Evolutionary conservation across 2,113 vertebrate genomes (phyloP).

Genomic region (Emydura subglobosa): DNA sequence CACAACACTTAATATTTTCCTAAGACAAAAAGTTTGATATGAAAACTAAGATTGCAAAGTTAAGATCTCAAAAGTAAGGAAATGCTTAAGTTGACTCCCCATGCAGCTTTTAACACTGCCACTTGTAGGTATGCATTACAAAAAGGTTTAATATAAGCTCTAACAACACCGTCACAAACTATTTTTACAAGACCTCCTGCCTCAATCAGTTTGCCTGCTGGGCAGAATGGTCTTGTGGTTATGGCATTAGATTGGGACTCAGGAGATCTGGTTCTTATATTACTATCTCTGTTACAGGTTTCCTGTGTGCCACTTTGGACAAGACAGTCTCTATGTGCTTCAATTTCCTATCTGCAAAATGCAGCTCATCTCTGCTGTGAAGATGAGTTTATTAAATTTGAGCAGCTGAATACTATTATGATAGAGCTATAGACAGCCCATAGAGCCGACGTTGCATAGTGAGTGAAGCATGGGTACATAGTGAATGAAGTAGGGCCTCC

Average conservation of each 20-base stretch:
- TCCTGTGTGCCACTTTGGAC: neutral
- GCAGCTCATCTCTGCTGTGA: no score
- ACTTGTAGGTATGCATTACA: neutral
- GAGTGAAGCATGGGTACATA: neutral
- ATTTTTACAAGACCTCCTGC: neutral
- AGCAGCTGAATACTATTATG: neutral
- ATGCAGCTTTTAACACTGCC: neutral
- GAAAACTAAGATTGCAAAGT: neutral
- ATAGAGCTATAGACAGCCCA: neutral
- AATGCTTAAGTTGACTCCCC: neutral
- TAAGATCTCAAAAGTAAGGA: neutral
- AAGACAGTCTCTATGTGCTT: neutral
- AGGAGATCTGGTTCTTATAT: neutral
- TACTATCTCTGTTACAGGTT: neutral
- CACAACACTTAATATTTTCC: no score
- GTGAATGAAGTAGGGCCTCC: neutral
- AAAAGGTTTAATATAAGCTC: neutral
- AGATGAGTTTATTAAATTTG: neutral
- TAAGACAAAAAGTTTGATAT: slow-evolving; percentile 9
- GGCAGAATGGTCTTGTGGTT: neutral
- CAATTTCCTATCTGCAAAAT: neutral
- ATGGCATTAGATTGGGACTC: neutral
- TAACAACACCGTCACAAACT: neutral
- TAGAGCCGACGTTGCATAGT: neutral
- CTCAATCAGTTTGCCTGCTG: rapidly evolving